Percentiles rank a stretch among this genome's conserved stretches.
These are phyloP conservation scores for Onychorhynchus coronatus DNA, from an alignment of 2,113 vertebrate genomes.

Conservation along the genomic window DNA sequence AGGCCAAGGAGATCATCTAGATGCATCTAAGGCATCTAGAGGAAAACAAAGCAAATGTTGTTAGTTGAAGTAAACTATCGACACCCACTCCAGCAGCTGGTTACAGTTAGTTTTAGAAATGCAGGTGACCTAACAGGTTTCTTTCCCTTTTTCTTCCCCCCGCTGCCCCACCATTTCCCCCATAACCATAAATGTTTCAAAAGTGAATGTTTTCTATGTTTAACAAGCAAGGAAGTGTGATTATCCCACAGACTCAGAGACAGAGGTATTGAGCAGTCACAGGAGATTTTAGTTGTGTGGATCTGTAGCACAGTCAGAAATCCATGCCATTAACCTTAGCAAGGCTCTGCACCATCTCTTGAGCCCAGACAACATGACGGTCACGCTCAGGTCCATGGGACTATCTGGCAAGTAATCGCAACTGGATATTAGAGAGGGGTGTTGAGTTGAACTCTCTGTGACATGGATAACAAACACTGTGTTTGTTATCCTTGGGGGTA, in stretches of 20 bases:
- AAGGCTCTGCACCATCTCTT: background rate
- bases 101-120: background rate
- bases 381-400: background rate
- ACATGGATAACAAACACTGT: background rate
- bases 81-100: background rate
- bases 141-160: background rate
- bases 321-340: fast-evolving
- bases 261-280: background rate
- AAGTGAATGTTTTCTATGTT: background rate
- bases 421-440: background rate
- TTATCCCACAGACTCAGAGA: background rate
- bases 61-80: background rate
- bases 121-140: background rate
- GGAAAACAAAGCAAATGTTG: background rate
- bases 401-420: background rate
- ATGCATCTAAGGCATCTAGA: background rate
- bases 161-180: background rate
- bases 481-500: background rate
- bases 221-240: background rate
- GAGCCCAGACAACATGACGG: fast-evolving
- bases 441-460: background rate
- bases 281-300: background rate
- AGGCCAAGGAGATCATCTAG: background rate
- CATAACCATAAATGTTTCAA: background rate
- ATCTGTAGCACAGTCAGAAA: background rate